A percentile compares a stretch with the other conserved stretches of the same genome.
phyloP scores from a whole-genome alignment of 2,888 invertebrate species.

The Choreutis nemorana region DNA sequence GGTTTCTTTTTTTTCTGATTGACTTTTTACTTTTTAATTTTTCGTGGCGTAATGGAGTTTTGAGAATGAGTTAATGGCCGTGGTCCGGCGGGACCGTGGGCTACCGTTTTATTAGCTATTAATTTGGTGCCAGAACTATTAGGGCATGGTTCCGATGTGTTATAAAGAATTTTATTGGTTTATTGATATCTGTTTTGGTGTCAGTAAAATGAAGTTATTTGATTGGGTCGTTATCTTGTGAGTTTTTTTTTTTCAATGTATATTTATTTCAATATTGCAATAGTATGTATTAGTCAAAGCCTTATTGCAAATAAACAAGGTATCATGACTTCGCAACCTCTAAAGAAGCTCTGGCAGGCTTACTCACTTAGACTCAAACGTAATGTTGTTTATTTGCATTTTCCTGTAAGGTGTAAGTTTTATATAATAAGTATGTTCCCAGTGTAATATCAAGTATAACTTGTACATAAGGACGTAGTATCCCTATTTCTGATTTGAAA shows the following conservation, averaged over 20 bases:
- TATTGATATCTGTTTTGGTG: constrained; percentile 1
- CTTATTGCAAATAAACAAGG: too few relatives aligned
- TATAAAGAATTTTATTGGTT: constrained; percentile 9
- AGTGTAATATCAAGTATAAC: too few relatives aligned
- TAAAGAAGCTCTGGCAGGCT: too few relatives aligned
- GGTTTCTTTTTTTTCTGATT: constrained; percentile 42
- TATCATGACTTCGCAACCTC: too few relatives aligned
- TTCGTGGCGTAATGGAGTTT: constrained; percentile 34
- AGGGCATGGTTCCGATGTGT: constrained; percentile 10
- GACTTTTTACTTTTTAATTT: constrained; percentile 16
- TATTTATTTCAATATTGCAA: too few relatives aligned
- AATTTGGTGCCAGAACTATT: constrained; percentile 27
- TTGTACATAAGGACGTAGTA: too few relatives aligned
- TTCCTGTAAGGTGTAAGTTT: too few relatives aligned
- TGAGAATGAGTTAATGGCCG: constrained; percentile 39
- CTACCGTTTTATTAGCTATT: constrained; percentile 59
- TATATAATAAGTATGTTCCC: too few relatives aligned
- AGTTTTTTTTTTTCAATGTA: background rate
- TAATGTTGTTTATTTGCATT: too few relatives aligned
- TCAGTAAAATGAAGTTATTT: constrained; percentile 15
- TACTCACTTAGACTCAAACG: too few relatives aligned
- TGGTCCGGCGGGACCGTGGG: constrained; percentile 27
- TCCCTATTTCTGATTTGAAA: too few relatives aligned
- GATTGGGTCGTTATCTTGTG: constrained; percentile 17
- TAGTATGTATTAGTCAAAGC: too few relatives aligned